These are phyloP conservation scores for Morpho helenor DNA, from an alignment of 2,888 invertebrate species.

Conservation along the genomic window DNA sequence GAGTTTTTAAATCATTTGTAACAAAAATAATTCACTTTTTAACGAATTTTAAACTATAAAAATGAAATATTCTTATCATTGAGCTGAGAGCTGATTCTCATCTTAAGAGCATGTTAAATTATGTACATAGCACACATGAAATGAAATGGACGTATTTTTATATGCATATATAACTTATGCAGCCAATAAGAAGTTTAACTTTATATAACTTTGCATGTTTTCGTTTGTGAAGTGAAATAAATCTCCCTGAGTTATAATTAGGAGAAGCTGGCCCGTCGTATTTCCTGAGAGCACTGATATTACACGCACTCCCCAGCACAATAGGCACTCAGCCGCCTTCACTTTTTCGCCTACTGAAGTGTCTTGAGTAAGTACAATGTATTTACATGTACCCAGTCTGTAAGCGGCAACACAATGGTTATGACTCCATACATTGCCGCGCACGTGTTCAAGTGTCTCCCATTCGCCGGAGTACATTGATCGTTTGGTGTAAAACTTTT, in stretches of 20 bases:
- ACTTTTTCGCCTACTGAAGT: conserved; percentile 51
- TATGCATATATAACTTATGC: too few species aligned
- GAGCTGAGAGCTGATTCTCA: too few species aligned
- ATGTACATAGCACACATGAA: too few species aligned
- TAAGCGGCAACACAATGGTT: conserved; percentile 17
- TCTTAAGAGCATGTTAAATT: too few species aligned
- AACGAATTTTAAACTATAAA: too few species aligned
- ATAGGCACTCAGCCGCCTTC: conserved; percentile 49
- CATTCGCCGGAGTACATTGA: conserved; percentile 15
- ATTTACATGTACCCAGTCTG: conserved; percentile 30
- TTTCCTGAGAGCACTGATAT: conserved; percentile 47
- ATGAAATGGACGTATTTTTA: too few species aligned
- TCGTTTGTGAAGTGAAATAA: background rate
- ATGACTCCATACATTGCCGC: conserved; percentile 11
- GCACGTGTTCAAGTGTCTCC: conserved; percentile 35
- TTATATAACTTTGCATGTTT: too few species aligned
- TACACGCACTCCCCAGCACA: conserved; percentile 49
- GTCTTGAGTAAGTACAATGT: conserved; percentile 51
- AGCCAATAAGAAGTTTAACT: too few species aligned
- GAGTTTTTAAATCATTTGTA: too few species aligned
- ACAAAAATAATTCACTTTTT: too few species aligned
- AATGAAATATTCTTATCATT: too few species aligned
- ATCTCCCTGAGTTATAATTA: conserved; percentile 43
- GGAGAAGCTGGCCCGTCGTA: conserved; percentile 39
- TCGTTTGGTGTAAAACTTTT: conserved; percentile 7